A percentile compares a stretch with the other conserved stretches of the same genome.
These are phyloP conservation scores for Allolobophora icterica DNA, from an alignment of 2,888 invertebrate species.

Conservation along the genomic window DNA sequence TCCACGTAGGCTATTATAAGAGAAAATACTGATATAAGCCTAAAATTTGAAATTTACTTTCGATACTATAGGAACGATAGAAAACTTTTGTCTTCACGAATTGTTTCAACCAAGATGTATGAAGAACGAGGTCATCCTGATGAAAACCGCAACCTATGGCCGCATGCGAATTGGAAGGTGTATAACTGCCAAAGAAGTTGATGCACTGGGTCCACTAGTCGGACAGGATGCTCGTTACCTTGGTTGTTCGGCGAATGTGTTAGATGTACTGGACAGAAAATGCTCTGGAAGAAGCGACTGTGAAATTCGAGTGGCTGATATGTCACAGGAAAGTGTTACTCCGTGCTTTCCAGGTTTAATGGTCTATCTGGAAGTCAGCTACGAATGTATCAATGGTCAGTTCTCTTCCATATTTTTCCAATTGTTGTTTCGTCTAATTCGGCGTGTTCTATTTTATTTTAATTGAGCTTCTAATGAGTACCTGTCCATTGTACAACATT, in stretches of 20 bases:
- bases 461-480: too few relatives aligned
- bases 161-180: conserved; percentile 26
- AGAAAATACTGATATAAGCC: too few relatives aligned
- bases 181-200: background rate
- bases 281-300: conserved; percentile 35
- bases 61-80: background rate
- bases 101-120: background rate
- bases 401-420: too few relatives aligned
- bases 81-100: conserved; percentile 13
- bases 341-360: conserved; percentile 33
- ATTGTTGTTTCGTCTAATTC: too few relatives aligned
- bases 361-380: conserved; percentile 34
- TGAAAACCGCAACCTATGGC: conserved; percentile 21
- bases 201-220: background rate
- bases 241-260: conserved; percentile 34
- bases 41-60: too few relatives aligned
- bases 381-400: conserved; percentile 37
- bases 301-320: conserved; percentile 24
- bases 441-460: too few relatives aligned
- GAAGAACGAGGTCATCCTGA: conserved; percentile 30
- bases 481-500: too few relatives aligned
- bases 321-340: conserved; percentile 8
- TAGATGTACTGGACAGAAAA: conserved; percentile 25
- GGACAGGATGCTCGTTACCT: conserved; percentile 15
- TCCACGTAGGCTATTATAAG: too few relatives aligned